These are phyloP conservation scores for Petrosia ficiformis DNA, from an alignment of 37 sponge, comb jelly and placozoan species.

Conservation along the genomic window DNA sequence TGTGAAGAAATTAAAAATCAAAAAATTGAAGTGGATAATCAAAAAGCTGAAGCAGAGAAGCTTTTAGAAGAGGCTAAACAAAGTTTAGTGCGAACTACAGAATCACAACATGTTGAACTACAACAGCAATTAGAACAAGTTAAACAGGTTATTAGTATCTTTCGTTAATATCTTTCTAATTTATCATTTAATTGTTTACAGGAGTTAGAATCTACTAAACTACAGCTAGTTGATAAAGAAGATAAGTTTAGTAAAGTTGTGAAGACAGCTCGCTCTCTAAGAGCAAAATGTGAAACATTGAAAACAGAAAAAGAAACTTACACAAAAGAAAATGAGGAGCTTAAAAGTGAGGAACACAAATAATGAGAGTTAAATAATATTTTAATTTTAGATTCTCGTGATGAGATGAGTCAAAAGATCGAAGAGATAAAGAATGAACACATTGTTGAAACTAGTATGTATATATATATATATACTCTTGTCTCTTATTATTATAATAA, in stretches of 20 bases:
- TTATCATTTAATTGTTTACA: neutral
- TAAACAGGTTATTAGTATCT: neutral
- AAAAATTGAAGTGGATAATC: conserved; percentile 21
- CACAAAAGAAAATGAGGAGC: neutral
- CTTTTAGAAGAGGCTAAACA: neutral
- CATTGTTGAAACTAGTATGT: too few species aligned
- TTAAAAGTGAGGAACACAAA: neutral
- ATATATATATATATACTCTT: too few species aligned
- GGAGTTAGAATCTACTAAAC: neutral
- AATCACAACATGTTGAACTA: neutral
- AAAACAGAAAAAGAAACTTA: conserved; percentile 5
- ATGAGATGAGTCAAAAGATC: too few species aligned
- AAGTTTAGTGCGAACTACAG: neutral
- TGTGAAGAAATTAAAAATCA: conserved; percentile 31
- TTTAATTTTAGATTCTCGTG: too few species aligned
- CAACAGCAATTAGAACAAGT: neutral
- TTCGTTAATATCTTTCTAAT: neutral
- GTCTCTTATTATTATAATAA: too few species aligned
- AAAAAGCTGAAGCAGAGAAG: conserved; percentile 23
- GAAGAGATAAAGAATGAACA: too few species aligned
- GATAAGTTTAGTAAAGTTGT: neutral
- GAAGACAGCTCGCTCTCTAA: neutral
- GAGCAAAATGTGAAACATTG: neutral
- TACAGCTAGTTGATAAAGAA: conserved; percentile 3
- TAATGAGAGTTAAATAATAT: too few species aligned